phyloP scores from a whole-genome alignment of 2,888 invertebrate genomes.

The Caenorhabditis sp. region DNA sequence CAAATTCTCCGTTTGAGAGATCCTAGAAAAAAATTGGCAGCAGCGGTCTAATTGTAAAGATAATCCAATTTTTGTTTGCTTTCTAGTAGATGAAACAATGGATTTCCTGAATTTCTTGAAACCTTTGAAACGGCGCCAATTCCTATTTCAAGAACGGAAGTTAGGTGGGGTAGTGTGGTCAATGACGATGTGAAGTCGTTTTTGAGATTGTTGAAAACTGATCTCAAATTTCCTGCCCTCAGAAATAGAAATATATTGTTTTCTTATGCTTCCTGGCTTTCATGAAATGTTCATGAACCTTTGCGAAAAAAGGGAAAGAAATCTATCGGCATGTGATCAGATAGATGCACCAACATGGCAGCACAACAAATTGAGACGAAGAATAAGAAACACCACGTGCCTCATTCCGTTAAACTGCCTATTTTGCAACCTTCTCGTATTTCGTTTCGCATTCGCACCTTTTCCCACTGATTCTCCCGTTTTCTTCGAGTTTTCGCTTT shows the following conservation, averaged over 20 bases:
- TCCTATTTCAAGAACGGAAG: conserved; percentile 44
- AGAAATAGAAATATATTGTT: conserved; percentile 37
- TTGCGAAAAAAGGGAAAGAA: conserved; percentile 6
- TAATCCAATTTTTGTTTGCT: neutral
- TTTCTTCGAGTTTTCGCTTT: conserved; percentile 1
- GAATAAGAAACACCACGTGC: conserved; percentile 24
- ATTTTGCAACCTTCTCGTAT: conserved; percentile 51
- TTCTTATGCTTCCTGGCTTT: too few relatives aligned
- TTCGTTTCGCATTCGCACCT: too few relatives aligned
- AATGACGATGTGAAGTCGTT: conserved; percentile 36
- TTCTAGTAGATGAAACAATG: too few relatives aligned
- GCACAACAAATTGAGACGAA: conserved; percentile 33
- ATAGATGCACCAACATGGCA: conserved; percentile 28
- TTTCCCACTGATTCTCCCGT: conserved; percentile 13
- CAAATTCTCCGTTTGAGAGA: too few relatives aligned
- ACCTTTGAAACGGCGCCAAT: too few relatives aligned
- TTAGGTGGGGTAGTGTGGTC: conserved; percentile 42
- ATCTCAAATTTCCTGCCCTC: conserved; percentile 36
- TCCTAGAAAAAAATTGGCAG: too few relatives aligned
- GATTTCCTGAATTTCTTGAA: neutral
- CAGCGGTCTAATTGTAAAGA: too few relatives aligned
- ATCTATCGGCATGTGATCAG: conserved; percentile 46
- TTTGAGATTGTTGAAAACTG: too few relatives aligned
- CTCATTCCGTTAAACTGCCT: conserved; percentile 18
- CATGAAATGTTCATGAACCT: conserved; percentile 34